Percentiles rank a stretch among this genome's conserved stretches.
Evolutionary conservation across 2,888 invertebrate genomes (phyloP).

Genomic region (Drosophila quinaria): DNA sequence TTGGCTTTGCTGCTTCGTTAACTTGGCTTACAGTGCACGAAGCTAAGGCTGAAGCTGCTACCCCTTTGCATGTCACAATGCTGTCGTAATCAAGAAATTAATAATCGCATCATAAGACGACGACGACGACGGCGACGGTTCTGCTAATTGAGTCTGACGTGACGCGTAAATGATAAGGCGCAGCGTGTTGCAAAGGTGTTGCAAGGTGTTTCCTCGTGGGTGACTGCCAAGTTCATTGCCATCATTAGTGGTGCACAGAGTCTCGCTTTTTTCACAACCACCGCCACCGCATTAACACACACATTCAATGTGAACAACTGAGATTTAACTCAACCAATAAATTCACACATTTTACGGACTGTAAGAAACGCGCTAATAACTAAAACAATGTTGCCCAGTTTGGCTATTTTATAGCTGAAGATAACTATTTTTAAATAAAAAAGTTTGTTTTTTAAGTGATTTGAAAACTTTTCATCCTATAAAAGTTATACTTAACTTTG

Average conservation of each 20-base stretch:
- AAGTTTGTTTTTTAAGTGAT: not conserved
- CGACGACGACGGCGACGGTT: constrained; percentile 27
- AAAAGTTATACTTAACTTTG: no score
- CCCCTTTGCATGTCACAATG: constrained; percentile 55
- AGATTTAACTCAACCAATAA: constrained; percentile 34
- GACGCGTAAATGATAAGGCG: constrained; percentile 75
- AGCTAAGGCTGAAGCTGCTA: not conserved
- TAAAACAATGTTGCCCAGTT: not conserved
- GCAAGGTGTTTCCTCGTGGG: constrained; percentile 56
- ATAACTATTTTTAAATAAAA: not conserved
- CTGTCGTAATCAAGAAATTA: constrained; percentile 74
- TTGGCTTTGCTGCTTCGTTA: constrained; percentile 81
- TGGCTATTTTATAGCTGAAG: not conserved
- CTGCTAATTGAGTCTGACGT: constrained; percentile 76
- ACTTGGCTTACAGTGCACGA: constrained; percentile 56
- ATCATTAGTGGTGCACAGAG: constrained; percentile 24
- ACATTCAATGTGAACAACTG: not conserved
- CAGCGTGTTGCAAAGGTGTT: constrained; percentile 2
- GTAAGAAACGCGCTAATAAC: constrained; percentile 42
- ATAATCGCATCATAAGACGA: constrained; percentile 72
- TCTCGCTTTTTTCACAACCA: not conserved
- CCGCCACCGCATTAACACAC: constrained; percentile 14
- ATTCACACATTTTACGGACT: constrained; percentile 37
- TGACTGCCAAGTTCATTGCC: constrained; percentile 71
- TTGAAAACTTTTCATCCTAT: no score